These are phyloP conservation scores for Rhynchopsitta pachyrhyncha DNA, from an alignment of 2,113 vertebrate genomes.

Conservation along the genomic window DNA sequence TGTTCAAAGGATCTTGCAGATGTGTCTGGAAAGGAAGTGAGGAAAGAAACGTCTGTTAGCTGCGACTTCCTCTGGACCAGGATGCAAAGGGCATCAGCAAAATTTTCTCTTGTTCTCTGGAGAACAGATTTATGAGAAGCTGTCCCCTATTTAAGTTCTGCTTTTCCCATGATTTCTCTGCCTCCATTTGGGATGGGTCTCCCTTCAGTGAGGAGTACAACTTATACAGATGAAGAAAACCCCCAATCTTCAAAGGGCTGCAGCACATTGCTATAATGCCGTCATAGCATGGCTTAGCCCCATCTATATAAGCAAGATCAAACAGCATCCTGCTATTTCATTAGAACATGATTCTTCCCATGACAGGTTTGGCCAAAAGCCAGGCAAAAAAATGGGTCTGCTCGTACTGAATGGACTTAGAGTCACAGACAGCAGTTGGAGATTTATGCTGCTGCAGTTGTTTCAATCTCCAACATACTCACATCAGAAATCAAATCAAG, in stretches of 20 bases:
- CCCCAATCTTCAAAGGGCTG: constrained; percentile 9
- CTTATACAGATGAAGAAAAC: background rate
- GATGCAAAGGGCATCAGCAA: background rate
- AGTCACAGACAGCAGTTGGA: background rate
- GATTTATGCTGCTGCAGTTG: constrained; percentile 32
- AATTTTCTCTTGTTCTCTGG: background rate
- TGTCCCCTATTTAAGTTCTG: background rate
- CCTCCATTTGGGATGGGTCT: background rate
- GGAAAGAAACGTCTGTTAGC: background rate
- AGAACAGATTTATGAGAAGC: background rate
- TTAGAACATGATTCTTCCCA: constrained; percentile 39
- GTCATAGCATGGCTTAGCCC: background rate
- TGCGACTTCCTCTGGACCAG: background rate
- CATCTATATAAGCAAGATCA: constrained; percentile 50
- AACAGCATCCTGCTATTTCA: constrained; percentile 55
- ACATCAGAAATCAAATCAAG: constrained; percentile 44
- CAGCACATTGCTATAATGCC: background rate
- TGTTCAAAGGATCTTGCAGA: background rate
- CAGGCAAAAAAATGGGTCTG: constrained; percentile 25
- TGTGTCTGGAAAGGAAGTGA: background rate
- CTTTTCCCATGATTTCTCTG: background rate
- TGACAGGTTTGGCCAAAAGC: constrained; percentile 47
- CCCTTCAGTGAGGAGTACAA: background rate
- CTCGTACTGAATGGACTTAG: background rate
- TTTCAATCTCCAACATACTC: background rate